Evolutionary conservation across 2,113 vertebrate species (phyloP).

Genomic region (Lasiurus cinereus): DNA sequence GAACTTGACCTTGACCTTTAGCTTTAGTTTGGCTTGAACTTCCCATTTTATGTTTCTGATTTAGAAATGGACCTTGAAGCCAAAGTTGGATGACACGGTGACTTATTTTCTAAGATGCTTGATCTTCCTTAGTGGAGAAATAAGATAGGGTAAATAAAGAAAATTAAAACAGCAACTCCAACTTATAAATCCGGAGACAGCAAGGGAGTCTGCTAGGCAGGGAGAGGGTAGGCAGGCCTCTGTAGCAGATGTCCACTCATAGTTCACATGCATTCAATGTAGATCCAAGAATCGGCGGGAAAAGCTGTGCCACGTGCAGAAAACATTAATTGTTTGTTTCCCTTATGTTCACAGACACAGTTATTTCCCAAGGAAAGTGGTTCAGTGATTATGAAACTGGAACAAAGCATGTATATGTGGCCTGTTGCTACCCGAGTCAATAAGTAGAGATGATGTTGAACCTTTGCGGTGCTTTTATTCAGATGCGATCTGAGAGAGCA

Average conservation of each 20-base stretch:
- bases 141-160: background rate
- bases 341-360: background rate
- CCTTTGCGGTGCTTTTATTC: background rate
- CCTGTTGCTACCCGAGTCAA: background rate
- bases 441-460: background rate
- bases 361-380: constrained; percentile 20
- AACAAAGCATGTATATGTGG: background rate
- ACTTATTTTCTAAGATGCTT: constrained; percentile 36
- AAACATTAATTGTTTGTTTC: background rate
- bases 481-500: background rate
- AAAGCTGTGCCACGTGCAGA: background rate
- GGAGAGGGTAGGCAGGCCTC: background rate
- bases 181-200: background rate
- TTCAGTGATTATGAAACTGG: background rate
- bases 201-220: rapidly evolving
- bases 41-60: background rate
- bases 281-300: background rate
- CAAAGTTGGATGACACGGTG: background rate
- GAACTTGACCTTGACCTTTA: background rate
- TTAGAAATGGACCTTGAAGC: background rate
- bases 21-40: background rate
- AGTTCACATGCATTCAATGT: background rate
- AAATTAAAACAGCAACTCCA: background rate
- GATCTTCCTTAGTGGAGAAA: background rate
- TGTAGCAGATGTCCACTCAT: background rate